Evolutionary conservation across 2,888 invertebrate species (phyloP).

Genomic region (Melanostoma scalare): DNA sequence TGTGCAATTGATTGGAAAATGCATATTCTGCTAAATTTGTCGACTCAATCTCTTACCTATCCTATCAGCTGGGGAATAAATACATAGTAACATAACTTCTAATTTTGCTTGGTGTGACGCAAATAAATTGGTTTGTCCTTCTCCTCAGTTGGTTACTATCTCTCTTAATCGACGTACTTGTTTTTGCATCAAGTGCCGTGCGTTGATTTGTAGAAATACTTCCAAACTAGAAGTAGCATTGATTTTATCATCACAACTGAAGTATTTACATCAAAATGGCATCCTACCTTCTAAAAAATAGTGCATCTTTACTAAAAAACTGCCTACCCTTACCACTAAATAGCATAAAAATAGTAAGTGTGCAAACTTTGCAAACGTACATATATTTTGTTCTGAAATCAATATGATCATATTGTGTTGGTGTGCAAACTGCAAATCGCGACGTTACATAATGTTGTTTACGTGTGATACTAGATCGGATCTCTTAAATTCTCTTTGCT

Average conservation of each 20-base stretch:
- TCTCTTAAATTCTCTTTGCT: constrained; percentile 8
- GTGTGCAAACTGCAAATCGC: constrained; percentile 6
- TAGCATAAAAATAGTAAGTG: constrained; percentile 69
- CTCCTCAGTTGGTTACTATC: constrained; percentile 8
- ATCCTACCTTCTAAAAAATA: constrained; percentile 77
- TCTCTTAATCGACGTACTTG: constrained; percentile 45
- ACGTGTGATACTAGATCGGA: constrained; percentile 22
- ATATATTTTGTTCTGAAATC: background rate
- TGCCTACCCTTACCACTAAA: constrained; percentile 74
- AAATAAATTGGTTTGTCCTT: background rate
- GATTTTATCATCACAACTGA: background rate
- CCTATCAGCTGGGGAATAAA: no score
- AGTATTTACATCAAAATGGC: constrained; percentile 75
- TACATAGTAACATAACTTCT: no score
- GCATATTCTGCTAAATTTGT: no score
- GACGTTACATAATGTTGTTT: constrained; percentile 41
- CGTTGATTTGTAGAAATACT: background rate
- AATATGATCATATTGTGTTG: background rate
- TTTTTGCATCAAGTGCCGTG: background rate
- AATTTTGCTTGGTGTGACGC: no score
- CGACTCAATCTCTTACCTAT: no score
- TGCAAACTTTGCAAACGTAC: background rate
- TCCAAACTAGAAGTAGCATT: constrained; percentile 1
- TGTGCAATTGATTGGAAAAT: no score
- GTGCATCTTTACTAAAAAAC: constrained; percentile 75